Evolutionary conservation across 2,797 vertebrate genomes (phyloP).

Genomic region (Chelmon rostratus): DNA sequence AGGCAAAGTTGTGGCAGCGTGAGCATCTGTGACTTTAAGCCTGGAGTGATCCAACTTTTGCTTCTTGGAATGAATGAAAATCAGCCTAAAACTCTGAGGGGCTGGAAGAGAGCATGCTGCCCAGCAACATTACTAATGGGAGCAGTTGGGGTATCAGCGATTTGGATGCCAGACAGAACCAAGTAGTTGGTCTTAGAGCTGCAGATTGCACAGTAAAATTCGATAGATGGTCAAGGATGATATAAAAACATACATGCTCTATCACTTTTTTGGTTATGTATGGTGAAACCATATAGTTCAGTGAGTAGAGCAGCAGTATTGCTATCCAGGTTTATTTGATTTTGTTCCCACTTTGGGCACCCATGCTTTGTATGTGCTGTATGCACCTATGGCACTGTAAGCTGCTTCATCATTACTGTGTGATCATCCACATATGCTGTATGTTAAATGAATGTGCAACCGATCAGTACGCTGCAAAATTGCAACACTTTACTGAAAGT

Average conservation of each 20-base stretch:
- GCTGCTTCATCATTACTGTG: background rate
- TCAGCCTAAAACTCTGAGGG: constrained; percentile 6
- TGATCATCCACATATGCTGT: background rate
- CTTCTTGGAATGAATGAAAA: constrained; percentile 35
- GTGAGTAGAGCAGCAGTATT: background rate
- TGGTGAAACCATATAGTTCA: constrained; percentile 2
- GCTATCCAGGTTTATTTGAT: background rate
- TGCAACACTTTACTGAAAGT: background rate
- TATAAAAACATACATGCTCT: constrained; percentile 11
- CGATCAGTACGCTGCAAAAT: background rate
- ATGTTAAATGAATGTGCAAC: constrained; percentile 9
- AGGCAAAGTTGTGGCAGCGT: background rate
- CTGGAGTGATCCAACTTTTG: constrained; percentile 21
- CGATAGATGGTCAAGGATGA: constrained; percentile 10
- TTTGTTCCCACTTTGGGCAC: background rate
- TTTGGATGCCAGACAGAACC: constrained; percentile 25
- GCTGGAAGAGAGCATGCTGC: constrained; percentile 22
- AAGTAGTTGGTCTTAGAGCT: constrained; percentile 22
- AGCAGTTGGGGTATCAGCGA: constrained; percentile 27
- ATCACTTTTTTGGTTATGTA: background rate
- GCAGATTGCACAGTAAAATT: constrained; percentile 22
- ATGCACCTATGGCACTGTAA: background rate
- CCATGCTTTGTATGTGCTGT: background rate
- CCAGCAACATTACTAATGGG: constrained; percentile 25
- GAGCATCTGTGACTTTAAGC: constrained; percentile 38